phyloP scores from a whole-genome alignment of 53 echinoderm and acorn worm species.

The Arbacia lixula region DNA sequence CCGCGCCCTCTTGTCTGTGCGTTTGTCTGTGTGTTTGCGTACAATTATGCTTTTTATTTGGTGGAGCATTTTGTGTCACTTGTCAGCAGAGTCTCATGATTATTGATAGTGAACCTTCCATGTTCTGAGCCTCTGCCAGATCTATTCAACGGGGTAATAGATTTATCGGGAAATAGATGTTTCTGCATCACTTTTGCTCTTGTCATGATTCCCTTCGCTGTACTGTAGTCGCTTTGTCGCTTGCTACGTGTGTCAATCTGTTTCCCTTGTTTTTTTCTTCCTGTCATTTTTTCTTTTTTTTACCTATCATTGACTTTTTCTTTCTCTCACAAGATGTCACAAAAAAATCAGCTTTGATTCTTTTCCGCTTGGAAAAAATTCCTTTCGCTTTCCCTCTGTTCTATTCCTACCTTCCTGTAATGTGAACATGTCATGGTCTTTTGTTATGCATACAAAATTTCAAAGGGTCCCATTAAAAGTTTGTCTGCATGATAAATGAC shows the following conservation, averaged over 20 bases:
- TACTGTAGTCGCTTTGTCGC: not conserved
- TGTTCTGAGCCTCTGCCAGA: not conserved
- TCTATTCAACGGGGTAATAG: constrained; percentile 3
- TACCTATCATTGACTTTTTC: not conserved
- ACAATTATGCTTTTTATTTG: not conserved
- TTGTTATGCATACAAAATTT: too few relatives aligned
- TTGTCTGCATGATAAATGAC: too few relatives aligned
- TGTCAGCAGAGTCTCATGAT: constrained; percentile 1
- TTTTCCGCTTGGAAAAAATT: too few relatives aligned
- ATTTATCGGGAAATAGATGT: constrained; percentile 3
- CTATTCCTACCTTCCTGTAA: too few relatives aligned
- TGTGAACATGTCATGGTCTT: too few relatives aligned
- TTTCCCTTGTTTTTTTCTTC: too few relatives aligned
- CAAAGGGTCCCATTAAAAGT: too few relatives aligned
- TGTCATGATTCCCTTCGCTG: not conserved
- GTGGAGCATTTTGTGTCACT: not conserved
- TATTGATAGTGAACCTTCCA: constrained; percentile 25
- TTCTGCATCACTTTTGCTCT: not conserved
- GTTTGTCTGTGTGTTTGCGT: not conserved
- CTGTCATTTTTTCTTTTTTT: too few relatives aligned
- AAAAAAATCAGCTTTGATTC: too few relatives aligned
- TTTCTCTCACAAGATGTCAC: too few relatives aligned
- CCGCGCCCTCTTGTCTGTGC: not conserved
- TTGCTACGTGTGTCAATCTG: not conserved
- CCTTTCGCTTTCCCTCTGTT: too few relatives aligned